phyloP scores from a whole-genome alignment of 2,113 vertebrate genomes.

The Lagopus muta region DNA sequence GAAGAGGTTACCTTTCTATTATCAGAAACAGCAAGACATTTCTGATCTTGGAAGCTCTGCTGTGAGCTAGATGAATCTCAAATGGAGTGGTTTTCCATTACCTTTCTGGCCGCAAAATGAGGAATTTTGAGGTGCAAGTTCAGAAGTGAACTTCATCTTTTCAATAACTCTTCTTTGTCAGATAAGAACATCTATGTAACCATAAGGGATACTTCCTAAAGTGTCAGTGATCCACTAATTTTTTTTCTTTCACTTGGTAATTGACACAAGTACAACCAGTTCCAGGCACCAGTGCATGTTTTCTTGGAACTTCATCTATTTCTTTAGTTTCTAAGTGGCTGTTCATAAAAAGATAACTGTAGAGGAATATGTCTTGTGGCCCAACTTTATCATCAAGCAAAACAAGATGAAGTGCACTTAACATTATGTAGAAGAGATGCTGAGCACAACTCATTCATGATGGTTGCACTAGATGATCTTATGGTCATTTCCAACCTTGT shows the following conservation, averaged over 20 bases:
- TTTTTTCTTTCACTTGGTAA: not conserved
- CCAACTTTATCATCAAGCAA: not conserved
- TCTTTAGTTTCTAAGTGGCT: not conserved
- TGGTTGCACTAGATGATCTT: too few relatives aligned
- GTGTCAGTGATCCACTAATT: not conserved
- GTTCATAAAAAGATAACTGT: not conserved
- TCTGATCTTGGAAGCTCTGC: conserved; percentile 18
- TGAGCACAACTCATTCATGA: not conserved
- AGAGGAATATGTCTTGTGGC: not conserved
- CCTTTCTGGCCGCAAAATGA: not conserved
- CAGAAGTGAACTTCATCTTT: not conserved
- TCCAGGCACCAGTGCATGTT: not conserved
- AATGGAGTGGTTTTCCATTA: conserved; percentile 13
- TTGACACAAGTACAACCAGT: not conserved
- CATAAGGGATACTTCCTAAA: not conserved
- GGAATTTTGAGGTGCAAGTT: not conserved
- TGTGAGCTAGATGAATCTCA: not conserved
- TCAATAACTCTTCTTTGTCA: not conserved
- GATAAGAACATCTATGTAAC: not conserved
- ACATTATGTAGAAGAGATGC: not conserved
- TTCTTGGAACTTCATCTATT: not conserved
- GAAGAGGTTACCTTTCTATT: conserved; percentile 7
- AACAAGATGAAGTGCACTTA: not conserved
- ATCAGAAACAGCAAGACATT: not conserved
- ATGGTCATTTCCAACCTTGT: too few relatives aligned